Conservation (phyloP, 2,113 vertebrate genomes). For the Rhynchomys soricoides region DNA sequence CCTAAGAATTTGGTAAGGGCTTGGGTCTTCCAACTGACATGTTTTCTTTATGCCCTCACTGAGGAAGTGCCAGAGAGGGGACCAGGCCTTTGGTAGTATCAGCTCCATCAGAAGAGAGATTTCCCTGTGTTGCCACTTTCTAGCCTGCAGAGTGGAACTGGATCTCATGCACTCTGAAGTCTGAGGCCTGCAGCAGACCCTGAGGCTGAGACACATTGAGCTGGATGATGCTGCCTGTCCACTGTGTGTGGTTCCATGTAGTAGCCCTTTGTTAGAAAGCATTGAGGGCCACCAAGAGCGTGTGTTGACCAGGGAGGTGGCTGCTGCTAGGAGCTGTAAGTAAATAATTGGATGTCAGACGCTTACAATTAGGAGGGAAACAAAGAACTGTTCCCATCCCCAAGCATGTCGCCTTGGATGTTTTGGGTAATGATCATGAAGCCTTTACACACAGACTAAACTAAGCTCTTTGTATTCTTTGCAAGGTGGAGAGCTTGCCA, state of each 20-base stretch:
- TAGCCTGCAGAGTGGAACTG: neutral
- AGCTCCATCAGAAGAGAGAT: neutral
- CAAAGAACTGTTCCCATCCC: conserved; percentile 63
- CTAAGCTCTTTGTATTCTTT: conserved; percentile 76
- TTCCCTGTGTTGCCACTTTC: neutral
- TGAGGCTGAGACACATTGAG: neutral
- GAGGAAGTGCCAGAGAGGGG: neutral
- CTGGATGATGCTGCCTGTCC: neutral
- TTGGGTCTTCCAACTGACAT: neutral
- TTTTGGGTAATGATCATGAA: conserved; percentile 72
- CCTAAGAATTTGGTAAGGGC: neutral
- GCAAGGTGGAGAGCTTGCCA: conserved; percentile 70
- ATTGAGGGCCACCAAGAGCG: neutral
- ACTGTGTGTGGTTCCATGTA: conserved; percentile 31
- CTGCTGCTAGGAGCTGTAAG: conserved; percentile 64
- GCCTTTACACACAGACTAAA: conserved; percentile 75
- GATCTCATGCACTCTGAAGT: neutral
- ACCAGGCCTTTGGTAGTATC: neutral
- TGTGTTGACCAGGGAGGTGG: conserved; percentile 39
- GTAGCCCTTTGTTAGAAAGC: conserved; percentile 59
- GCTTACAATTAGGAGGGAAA: conserved; percentile 45
- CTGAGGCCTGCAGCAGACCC: too few relatives aligned
- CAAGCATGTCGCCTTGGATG: conserved; percentile 67
- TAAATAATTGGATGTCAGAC: conserved; percentile 75
- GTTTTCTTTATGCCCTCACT: neutral